Percentiles rank a stretch among this genome's conserved stretches.
These are phyloP conservation scores for Enteromius paludinosus DNA, from an alignment of 2,797 vertebrate species.

Conservation along the genomic window DNA sequence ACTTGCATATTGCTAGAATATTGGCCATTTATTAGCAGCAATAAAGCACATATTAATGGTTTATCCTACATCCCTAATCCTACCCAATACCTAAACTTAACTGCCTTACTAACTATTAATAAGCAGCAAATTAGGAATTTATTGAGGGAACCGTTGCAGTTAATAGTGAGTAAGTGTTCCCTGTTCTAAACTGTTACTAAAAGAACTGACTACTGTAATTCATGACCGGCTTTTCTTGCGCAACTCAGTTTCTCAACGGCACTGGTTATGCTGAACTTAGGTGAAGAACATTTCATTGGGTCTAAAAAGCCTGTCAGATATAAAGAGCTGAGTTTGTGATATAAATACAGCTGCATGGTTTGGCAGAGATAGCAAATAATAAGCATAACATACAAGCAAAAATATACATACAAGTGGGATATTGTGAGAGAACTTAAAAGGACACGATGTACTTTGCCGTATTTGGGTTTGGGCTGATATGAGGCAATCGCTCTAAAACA, in stretches of 20 bases:
- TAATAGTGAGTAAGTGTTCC: too few relatives aligned
- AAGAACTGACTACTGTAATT: background rate
- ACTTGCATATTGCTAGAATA: too few relatives aligned
- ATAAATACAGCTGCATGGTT: slow-evolving; percentile 5
- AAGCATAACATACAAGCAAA: background rate
- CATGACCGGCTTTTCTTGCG: too few relatives aligned
- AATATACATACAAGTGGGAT: background rate
- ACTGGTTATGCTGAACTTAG: slow-evolving; percentile 45
- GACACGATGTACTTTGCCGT: background rate
- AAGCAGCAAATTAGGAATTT: too few relatives aligned
- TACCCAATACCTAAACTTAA: too few relatives aligned
- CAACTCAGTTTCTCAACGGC: too few relatives aligned
- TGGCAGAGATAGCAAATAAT: background rate
- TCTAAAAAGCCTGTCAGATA: slow-evolving; percentile 42
- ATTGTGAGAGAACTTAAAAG: slow-evolving; percentile 1
- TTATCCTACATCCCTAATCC: too few relatives aligned
- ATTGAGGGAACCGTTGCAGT: too few relatives aligned
- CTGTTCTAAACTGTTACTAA: too few relatives aligned
- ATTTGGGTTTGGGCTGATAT: background rate
- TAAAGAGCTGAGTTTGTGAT: slow-evolving; percentile 62
- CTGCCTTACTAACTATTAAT: too few relatives aligned
- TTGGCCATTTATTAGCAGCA: too few relatives aligned
- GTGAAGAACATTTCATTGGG: slow-evolving; percentile 65
- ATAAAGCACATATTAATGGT: too few relatives aligned
- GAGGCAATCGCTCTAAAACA: background rate